These are phyloP conservation scores for Muricea muricata DNA, from an alignment of 92 coral and sea anemone species.

Conservation along the genomic window DNA sequence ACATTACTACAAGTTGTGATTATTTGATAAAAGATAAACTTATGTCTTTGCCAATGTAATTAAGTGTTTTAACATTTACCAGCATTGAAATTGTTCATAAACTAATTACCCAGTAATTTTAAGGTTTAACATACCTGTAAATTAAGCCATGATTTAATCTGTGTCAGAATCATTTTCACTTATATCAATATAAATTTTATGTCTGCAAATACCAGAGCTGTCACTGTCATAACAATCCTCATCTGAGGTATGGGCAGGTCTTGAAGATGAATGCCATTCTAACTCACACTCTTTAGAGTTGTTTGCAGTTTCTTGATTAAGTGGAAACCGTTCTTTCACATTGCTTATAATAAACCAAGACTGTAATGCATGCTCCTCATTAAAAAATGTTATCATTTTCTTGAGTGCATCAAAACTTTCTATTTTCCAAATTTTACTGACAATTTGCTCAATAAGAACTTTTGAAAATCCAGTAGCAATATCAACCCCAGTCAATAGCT, in stretches of 20 bases:
- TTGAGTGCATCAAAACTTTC: conserved; percentile 30
- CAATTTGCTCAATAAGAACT: conserved; percentile 28
- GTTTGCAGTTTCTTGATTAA: background rate
- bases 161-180: conserved; percentile 49
- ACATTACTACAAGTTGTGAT: conserved; percentile 42
- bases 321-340: conserved; percentile 4
- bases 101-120: background rate
- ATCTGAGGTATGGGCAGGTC: background rate
- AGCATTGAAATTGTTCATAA: too few species aligned
- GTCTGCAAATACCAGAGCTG: conserved; percentile 27
- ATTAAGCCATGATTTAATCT: background rate
- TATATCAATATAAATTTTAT: conserved; percentile 26
- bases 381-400: conserved; percentile 32
- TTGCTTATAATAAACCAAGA: conserved; percentile 21
- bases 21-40: background rate
- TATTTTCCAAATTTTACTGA: conserved; percentile 23
- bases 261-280: background rate
- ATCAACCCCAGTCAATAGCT: conserved; percentile 24
- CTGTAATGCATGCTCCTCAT: conserved; percentile 51
- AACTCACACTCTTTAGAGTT: background rate
- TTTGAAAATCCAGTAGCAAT: conserved; percentile 44
- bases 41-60: background rate
- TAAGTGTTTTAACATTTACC: too few species aligned
- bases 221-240: background rate
- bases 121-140: background rate